Evolutionary conservation across 1,140 invertebrate species (phyloP).

Genomic region (Sinonovacula constricta): DNA sequence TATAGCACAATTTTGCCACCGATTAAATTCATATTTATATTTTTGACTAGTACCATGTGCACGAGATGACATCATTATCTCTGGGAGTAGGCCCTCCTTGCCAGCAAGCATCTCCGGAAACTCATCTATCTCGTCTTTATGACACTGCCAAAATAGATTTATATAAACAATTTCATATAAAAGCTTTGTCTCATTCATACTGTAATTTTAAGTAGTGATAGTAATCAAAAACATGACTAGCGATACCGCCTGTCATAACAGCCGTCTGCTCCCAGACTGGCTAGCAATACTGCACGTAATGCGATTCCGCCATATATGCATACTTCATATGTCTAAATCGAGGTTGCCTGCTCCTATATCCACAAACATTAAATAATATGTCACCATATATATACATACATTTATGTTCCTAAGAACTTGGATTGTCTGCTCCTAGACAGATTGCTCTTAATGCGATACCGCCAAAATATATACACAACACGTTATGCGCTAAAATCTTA

Average conservation of each 20-base stretch:
- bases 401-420: no score
- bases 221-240: neutral
- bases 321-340: no score
- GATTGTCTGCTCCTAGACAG: no score
- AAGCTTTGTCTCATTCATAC: neutral
- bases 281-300: neutral
- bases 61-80: neutral
- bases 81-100: constrained; percentile 5
- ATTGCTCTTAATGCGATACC: neutral
- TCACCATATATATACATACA: no score
- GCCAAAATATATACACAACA: neutral
- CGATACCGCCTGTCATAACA: neutral
- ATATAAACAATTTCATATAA: neutral
- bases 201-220: neutral
- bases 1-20: constrained; percentile 28
- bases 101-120: constrained; percentile 23
- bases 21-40: constrained; percentile 22
- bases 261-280: neutral
- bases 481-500: neutral
- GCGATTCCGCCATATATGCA: no score
- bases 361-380: no score
- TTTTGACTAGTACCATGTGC: constrained; percentile 8
- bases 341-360: no score
- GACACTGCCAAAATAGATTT: constrained; percentile 31
- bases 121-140: constrained; percentile 9